phyloP scores from a whole-genome alignment of 1,140 invertebrate genomes.

The Macrosteles quadrilineatus region DNA sequence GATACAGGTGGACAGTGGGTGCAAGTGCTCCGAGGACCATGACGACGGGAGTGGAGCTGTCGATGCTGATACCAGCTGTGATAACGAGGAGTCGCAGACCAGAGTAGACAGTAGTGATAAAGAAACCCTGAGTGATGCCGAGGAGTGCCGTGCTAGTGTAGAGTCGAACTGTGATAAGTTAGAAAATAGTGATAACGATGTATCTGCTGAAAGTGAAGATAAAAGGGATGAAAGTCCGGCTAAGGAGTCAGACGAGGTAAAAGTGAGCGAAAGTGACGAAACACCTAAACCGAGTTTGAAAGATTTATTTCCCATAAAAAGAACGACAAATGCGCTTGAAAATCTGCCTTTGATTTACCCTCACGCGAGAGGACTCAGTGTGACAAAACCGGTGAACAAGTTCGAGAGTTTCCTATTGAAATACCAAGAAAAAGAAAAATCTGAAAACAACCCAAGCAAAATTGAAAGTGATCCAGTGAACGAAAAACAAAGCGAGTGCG shows the following conservation, averaged over 20 bases:
- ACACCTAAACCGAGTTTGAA: not conserved
- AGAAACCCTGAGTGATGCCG: too few relatives aligned
- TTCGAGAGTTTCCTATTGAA: not conserved
- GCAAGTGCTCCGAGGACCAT: not conserved
- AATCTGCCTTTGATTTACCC: slow-evolving; percentile 27
- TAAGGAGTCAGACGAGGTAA: not conserved
- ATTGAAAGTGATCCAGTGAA: not conserved
- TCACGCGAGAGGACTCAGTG: not conserved
- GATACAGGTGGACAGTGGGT: slow-evolving; percentile 17
- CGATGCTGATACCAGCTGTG: not conserved
- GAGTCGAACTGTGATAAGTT: not conserved
- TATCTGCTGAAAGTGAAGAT: not conserved
- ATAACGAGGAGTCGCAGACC: slow-evolving; percentile 1
- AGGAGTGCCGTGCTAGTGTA: not conserved
- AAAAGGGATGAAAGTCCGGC: not conserved
- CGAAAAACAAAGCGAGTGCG: not conserved
- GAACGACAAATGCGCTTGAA: slow-evolving; percentile 14
- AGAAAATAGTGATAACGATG: not conserved
- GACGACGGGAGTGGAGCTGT: not conserved
- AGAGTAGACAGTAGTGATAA: too few relatives aligned
- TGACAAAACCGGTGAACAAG: slow-evolving; percentile 11
- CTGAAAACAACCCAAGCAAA: not conserved
- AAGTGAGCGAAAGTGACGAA: not conserved
- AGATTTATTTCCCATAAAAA: slow-evolving; percentile 16
- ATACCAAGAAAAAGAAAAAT: not conserved